phyloP scores from a whole-genome alignment of 2,113 vertebrate genomes.

The Myodes glareolus region DNA sequence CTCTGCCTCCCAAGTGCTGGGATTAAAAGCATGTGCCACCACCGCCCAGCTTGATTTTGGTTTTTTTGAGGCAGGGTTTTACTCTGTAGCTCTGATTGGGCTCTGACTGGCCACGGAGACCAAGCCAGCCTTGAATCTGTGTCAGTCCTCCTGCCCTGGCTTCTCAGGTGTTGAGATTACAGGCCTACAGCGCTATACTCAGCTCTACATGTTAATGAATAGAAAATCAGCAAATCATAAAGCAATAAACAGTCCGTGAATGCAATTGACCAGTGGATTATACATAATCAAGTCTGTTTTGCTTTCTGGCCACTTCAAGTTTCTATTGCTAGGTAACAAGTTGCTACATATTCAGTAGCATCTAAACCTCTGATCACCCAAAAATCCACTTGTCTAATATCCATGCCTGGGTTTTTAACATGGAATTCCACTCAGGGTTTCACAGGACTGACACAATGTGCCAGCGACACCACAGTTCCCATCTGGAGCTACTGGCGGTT shows the following conservation, averaged over 20 bases:
- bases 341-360: not conserved
- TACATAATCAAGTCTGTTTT: not conserved
- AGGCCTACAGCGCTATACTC: not conserved
- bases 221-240: not conserved
- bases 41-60: too few species aligned
- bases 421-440: not conserved
- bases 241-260: not conserved
- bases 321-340: not conserved
- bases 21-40: too few species aligned
- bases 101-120: not conserved
- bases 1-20: too few species aligned
- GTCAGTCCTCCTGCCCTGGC: not conserved
- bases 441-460: not conserved
- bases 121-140: not conserved
- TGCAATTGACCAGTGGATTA: not conserved
- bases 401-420: not conserved
- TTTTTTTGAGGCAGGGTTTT: not conserved
- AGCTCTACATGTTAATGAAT: not conserved
- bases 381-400: too few species aligned
- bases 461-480: not conserved
- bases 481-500: not conserved
- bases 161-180: not conserved
- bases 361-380: not conserved
- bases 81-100: not conserved
- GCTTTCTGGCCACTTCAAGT: not conserved